Evolutionary conservation across 1,140 invertebrate species (phyloP).

Genomic region (Temnothorax nylanderi): DNA sequence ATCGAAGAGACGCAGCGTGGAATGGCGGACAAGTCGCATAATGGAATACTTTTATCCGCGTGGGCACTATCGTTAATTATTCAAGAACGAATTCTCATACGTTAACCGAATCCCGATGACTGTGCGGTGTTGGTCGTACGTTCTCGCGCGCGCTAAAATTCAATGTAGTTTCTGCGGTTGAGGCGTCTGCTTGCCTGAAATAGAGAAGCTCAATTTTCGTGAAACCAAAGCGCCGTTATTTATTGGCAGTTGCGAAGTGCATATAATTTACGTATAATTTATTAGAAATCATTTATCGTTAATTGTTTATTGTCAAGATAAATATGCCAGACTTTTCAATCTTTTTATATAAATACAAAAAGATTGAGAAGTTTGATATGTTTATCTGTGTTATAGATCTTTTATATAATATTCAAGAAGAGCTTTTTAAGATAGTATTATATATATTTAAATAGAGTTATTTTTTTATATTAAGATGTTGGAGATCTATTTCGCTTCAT

Average conservation of each 20-base stretch:
- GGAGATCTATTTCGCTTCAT: not conserved
- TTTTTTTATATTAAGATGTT: not conserved
- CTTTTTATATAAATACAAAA: not conserved
- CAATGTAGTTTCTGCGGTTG: conserved; percentile 51
- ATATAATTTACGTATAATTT: conserved; percentile 8
- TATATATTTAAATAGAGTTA: not conserved
- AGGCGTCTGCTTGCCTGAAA: not conserved
- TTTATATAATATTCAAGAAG: not conserved
- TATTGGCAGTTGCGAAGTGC: not conserved
- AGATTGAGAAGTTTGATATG: not conserved
- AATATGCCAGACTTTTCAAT: not conserved
- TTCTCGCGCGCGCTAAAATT: conserved; percentile 53
- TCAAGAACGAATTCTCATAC: conserved; percentile 75
- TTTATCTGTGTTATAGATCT: not conserved
- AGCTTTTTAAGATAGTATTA: not conserved
- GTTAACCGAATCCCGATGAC: conserved; percentile 64
- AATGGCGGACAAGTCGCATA: conserved; percentile 76
- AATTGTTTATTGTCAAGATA: not conserved
- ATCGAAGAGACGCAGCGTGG: conserved; percentile 63
- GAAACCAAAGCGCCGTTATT: conserved; percentile 2
- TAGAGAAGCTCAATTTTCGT: conserved; percentile 29
- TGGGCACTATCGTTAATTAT: conserved; percentile 77
- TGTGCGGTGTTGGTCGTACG: conserved; percentile 39
- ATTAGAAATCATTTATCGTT: not conserved
- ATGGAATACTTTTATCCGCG: conserved; percentile 81